These are phyloP conservation scores for Drosophila aff. DNA, from an alignment of 1,140 invertebrate species.

Conservation along the genomic window DNA sequence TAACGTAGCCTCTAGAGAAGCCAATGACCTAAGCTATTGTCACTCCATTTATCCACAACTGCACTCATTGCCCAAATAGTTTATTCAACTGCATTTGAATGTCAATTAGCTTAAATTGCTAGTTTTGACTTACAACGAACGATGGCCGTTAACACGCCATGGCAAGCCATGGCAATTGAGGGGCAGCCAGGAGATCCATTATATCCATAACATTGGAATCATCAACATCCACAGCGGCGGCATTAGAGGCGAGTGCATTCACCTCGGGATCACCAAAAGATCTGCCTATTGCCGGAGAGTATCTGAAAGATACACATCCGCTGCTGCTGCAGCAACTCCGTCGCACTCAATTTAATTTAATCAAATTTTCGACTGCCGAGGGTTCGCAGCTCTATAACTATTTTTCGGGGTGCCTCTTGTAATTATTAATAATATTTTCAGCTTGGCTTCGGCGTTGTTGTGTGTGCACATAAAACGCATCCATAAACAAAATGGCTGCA, in stretches of 20 bases:
- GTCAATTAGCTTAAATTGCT: constrained; percentile 79
- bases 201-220: constrained; percentile 40
- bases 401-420: constrained; percentile 70
- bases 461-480: constrained; percentile 75
- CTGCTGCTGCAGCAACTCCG: constrained; percentile 55
- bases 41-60: constrained; percentile 1
- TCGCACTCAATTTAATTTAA: constrained; percentile 81
- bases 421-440: constrained; percentile 75
- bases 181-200: constrained; percentile 26
- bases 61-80: constrained; percentile 46
- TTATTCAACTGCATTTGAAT: constrained; percentile 83
- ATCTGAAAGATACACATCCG: constrained; percentile 65
- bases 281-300: constrained; percentile 16
- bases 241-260: constrained; percentile 64
- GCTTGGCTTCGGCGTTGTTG: background rate
- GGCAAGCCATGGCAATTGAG: constrained; percentile 65
- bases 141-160: constrained; percentile 66
- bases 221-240: constrained; percentile 6
- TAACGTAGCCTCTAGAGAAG: background rate
- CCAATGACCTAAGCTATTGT: constrained; percentile 31
- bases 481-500: constrained; percentile 73
- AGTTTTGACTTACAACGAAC: constrained; percentile 74
- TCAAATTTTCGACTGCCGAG: constrained; percentile 58
- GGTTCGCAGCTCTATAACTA: constrained; percentile 48
- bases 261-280: constrained; percentile 54